These are phyloP conservation scores for Pentalonia nigronervosa DNA, from an alignment of 1,140 invertebrate species.

Conservation along the genomic window DNA sequence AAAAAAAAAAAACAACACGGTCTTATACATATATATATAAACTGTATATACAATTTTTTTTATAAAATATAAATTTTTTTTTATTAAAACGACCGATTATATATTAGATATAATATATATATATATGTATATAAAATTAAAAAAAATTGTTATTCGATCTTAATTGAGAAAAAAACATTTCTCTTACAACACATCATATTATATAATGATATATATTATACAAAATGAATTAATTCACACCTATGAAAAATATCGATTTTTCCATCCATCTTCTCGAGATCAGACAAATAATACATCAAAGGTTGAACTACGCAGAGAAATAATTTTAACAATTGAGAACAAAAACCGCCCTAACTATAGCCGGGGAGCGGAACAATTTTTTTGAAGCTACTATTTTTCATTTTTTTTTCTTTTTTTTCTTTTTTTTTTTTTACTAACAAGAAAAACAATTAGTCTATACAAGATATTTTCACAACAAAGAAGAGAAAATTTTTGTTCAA, in stretches of 20 bases:
- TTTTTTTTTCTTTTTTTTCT: neutral
- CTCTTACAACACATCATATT: conserved; percentile 45
- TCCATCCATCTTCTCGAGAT: conserved; percentile 23
- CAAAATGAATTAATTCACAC: conserved; percentile 28
- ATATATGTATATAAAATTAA: neutral
- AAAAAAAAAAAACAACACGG: conserved; percentile 52
- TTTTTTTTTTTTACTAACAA: conserved; percentile 41
- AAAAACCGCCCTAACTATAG: neutral
- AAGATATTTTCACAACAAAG: conserved; percentile 56
- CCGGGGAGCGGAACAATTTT: neutral
- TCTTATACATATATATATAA: conserved; percentile 36
- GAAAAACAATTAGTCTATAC: conserved; percentile 57
- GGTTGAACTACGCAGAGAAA: conserved; percentile 35
- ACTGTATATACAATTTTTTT: conserved; percentile 44
- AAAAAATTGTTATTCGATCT: conserved; percentile 36
- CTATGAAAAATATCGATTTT: conserved; percentile 16
- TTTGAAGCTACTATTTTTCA: neutral
- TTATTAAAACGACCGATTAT: neutral
- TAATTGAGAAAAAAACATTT: conserved; percentile 39
- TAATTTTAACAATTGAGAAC: conserved; percentile 35
- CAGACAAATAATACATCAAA: conserved; percentile 54
- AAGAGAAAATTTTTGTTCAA: conserved; percentile 57
- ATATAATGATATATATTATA: conserved; percentile 36
- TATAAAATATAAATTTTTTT: conserved; percentile 2
- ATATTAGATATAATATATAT: conserved; percentile 29